phyloP scores from a whole-genome alignment of 2,888 invertebrate species.

The Melanophora roralis region DNA sequence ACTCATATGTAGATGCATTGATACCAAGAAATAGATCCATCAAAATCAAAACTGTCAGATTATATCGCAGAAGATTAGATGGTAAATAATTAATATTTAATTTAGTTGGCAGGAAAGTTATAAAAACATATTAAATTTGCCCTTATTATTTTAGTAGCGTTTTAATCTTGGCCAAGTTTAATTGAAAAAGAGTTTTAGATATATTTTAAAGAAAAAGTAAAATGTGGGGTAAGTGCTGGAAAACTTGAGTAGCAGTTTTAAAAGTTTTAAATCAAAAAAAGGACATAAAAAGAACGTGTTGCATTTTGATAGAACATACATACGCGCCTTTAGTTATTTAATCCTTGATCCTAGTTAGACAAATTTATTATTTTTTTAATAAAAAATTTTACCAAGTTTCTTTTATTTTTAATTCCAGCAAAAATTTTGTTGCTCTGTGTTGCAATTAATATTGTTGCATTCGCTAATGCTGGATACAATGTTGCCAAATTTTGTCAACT shows the following conservation, averaged over 20 bases:
- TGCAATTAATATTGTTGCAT: slow-evolving; percentile 42
- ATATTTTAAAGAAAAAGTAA: not conserved
- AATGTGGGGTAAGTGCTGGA: not conserved
- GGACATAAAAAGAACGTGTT: not conserved
- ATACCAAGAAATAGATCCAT: not conserved
- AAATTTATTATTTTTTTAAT: too few species aligned
- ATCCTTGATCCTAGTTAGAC: too few species aligned
- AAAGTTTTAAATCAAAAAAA: not conserved
- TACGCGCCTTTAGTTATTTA: too few species aligned
- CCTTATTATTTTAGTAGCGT: not conserved
- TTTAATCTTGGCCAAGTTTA: not conserved
- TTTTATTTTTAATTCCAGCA: slow-evolving; percentile 26
- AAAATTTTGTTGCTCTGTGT: slow-evolving; percentile 48
- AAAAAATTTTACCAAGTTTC: too few species aligned
- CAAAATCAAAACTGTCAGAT: slow-evolving; percentile 8
- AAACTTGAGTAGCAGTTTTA: too few species aligned
- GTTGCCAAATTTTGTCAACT: slow-evolving; percentile 61
- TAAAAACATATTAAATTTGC: not conserved
- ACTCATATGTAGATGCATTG: too few species aligned
- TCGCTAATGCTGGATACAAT: slow-evolving; percentile 59
- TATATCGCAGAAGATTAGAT: not conserved
- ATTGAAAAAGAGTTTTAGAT: not conserved
- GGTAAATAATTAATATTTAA: too few species aligned
- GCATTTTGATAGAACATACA: too few species aligned
- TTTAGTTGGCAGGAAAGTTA: not conserved